These are phyloP conservation scores for Patella vulgata DNA, from an alignment of 1,140 invertebrate genomes.

Conservation along the genomic window DNA sequence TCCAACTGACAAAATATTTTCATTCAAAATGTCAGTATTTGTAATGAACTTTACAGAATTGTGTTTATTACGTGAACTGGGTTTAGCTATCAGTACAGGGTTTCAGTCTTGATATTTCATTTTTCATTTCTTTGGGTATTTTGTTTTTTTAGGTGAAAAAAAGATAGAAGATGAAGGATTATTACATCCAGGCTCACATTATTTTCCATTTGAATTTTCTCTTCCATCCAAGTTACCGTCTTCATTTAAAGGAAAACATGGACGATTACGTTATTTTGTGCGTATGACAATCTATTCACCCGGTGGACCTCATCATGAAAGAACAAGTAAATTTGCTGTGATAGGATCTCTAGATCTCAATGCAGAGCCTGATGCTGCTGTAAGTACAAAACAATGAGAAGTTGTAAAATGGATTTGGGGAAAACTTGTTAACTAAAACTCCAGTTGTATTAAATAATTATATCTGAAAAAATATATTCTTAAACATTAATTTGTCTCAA, in stretches of 20 bases:
- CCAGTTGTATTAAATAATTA: no score
- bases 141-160: slow-evolving; percentile 52
- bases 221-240: slow-evolving; percentile 55
- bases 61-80: no score
- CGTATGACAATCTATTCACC: slow-evolving; percentile 57
- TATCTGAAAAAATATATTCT: neutral
- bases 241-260: slow-evolving; percentile 62
- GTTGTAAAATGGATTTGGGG: no score
- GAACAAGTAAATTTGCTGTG: slow-evolving; percentile 60
- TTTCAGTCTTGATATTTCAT: no score
- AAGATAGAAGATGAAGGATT: slow-evolving; percentile 54
- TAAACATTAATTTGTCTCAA: neutral
- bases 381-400: no score
- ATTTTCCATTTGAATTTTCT: slow-evolving; percentile 61
- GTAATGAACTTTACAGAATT: no score
- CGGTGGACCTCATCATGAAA: slow-evolving; percentile 54
- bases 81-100: no score
- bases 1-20: no score
- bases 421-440: no score
- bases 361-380: slow-evolving; percentile 55
- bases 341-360: slow-evolving; percentile 56
- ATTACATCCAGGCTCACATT: slow-evolving; percentile 57
- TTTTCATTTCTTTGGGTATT: no score
- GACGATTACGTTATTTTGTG: slow-evolving; percentile 57
- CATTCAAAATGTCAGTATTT: no score